Evolutionary conservation across 2,888 invertebrate genomes (phyloP).

Genomic region (Oscheius sp.): DNA sequence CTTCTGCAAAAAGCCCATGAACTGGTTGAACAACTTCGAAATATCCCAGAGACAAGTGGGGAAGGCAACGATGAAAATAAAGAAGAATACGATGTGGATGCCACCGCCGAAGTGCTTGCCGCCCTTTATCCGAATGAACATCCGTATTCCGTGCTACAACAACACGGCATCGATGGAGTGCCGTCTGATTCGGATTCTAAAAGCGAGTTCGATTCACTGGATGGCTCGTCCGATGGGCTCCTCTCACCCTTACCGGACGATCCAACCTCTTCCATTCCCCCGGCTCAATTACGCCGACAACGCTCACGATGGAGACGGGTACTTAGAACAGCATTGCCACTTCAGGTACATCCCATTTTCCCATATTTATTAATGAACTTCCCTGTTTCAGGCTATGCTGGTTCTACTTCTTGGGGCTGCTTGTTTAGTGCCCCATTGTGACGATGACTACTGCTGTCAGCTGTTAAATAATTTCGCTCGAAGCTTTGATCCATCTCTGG

Average conservation of each 20-base stretch:
- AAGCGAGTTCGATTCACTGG: constrained; percentile 56
- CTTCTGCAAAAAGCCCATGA: constrained; percentile 49
- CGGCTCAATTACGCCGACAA: constrained; percentile 60
- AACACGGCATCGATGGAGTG: constrained; percentile 61
- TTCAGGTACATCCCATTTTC: constrained; percentile 80
- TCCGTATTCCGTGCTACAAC: constrained; percentile 66
- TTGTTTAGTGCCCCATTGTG: constrained; percentile 87
- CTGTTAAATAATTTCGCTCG: constrained; percentile 86
- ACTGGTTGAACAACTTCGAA: constrained; percentile 41
- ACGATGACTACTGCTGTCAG: constrained; percentile 86
- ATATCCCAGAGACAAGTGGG: constrained; percentile 35
- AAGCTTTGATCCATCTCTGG: constrained; percentile 87
- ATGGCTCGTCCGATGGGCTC: constrained; percentile 56
- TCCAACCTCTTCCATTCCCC: constrained; percentile 49
- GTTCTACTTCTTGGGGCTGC: constrained; percentile 91
- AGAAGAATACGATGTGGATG: constrained; percentile 64
- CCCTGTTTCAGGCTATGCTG: constrained; percentile 87
- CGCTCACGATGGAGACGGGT: constrained; percentile 72
- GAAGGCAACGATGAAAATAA: constrained; percentile 48
- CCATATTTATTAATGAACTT: not conserved
- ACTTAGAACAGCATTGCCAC: constrained; percentile 70
- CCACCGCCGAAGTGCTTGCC: constrained; percentile 70
- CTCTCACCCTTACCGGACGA: constrained; percentile 64
- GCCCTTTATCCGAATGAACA: constrained; percentile 66
- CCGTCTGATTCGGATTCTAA: constrained; percentile 54